These are phyloP conservation scores for Acanthosepion lycidas DNA, from an alignment of 2,888 invertebrate species.

Conservation along the genomic window DNA sequence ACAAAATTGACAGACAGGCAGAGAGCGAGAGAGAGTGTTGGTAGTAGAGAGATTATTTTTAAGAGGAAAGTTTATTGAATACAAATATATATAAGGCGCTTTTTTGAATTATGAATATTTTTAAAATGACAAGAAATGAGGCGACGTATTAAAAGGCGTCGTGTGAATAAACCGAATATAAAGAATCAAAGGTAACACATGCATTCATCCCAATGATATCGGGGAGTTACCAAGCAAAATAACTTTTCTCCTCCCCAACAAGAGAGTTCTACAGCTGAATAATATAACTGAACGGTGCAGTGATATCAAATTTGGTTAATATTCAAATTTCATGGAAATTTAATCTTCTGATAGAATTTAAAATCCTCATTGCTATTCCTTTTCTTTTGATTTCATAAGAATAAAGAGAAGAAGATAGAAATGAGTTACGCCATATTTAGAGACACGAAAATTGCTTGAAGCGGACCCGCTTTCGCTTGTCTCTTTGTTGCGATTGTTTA, in stretches of 20 bases:
- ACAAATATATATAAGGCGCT: not conserved
- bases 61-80: not conserved
- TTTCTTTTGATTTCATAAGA: not conserved
- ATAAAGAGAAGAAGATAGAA: not conserved
- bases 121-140: not conserved
- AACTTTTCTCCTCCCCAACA: not conserved
- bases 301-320: not conserved
- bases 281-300: not conserved
- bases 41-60: not conserved
- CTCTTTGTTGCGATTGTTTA: not conserved
- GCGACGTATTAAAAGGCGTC: not conserved
- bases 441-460: not conserved
- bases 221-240: not conserved
- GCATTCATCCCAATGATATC: not conserved
- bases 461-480: not conserved
- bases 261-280: not conserved
- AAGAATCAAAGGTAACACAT: not conserved
- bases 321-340: constrained; percentile 33
- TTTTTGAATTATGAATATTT: constrained; percentile 18
- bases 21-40: too few species aligned
- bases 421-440: not conserved
- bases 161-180: not conserved
- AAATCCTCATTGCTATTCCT: not conserved
- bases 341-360: not conserved
- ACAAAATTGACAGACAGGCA: too few species aligned